These are phyloP conservation scores for Theocolax elegans DNA, from an alignment of 1,140 invertebrate genomes.

Conservation along the genomic window DNA sequence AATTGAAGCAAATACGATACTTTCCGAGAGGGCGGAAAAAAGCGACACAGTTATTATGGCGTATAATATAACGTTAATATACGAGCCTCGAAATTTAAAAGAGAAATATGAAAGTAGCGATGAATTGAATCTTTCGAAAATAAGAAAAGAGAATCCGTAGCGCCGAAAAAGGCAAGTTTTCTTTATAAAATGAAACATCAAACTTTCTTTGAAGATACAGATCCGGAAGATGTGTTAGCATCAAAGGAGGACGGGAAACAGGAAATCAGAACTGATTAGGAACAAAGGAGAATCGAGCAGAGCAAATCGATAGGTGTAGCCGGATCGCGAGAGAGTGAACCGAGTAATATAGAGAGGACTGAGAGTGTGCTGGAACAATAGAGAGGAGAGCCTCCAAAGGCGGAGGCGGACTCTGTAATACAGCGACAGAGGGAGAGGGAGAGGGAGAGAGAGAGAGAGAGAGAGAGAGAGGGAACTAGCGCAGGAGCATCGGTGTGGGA, in stretches of 20 bases:
- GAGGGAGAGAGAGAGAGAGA: background rate
- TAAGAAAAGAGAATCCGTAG: background rate
- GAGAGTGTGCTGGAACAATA: conserved; percentile 39
- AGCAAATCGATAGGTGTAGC: background rate
- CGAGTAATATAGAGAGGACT: conserved; percentile 27
- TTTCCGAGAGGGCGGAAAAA: conserved; percentile 1
- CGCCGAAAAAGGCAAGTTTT: background rate
- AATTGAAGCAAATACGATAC: too few relatives aligned
- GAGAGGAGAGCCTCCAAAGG: conserved; percentile 29
- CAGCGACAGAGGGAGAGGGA: conserved; percentile 9
- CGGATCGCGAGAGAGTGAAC: conserved; percentile 12
- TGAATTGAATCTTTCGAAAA: conserved; percentile 18
- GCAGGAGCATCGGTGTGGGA: conserved; percentile 19
- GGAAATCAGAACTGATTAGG: conserved; percentile 38
- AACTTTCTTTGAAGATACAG: background rate
- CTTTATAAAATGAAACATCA: conserved; percentile 9
- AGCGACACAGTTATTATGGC: background rate
- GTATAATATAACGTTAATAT: background rate
- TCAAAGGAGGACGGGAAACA: conserved; percentile 3
- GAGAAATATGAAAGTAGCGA: background rate
- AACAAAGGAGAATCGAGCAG: conserved; percentile 32
- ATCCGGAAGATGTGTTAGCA: conserved; percentile 10
- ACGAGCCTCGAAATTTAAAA: background rate
- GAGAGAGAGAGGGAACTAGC: background rate
- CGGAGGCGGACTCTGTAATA: conserved; percentile 36